phyloP scores from a whole-genome alignment of 1,140 invertebrate species.

The Formica exsecta region DNA sequence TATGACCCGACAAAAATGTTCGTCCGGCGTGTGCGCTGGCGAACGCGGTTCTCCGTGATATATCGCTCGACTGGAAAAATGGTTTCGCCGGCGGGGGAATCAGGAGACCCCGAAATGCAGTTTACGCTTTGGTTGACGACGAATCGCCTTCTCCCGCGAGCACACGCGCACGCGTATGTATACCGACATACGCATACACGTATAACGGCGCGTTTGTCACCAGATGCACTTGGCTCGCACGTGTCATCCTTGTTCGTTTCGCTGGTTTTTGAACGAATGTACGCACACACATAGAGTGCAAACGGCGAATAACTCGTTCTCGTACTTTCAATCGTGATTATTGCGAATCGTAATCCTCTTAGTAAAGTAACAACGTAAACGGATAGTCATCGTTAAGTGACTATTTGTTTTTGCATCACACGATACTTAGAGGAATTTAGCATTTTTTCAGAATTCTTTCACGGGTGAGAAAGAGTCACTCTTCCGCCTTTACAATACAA shows the following conservation, averaged over 20 bases:
- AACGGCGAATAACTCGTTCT: background rate
- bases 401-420: background rate
- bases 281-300: background rate
- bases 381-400: background rate
- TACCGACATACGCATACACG: too few relatives aligned
- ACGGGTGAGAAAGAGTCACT: slow-evolving; percentile 35
- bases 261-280: slow-evolving; percentile 13
- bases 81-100: slow-evolving; percentile 54
- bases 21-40: slow-evolving; percentile 52
- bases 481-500: slow-evolving; percentile 16
- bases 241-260: slow-evolving; percentile 21
- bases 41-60: slow-evolving; percentile 68
- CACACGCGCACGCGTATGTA: background rate
- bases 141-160: slow-evolving; percentile 64
- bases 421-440: background rate
- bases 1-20: slow-evolving; percentile 64
- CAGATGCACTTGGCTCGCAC: slow-evolving; percentile 56
- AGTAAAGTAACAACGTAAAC: slow-evolving; percentile 1
- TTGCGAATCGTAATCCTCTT: background rate
- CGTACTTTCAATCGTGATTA: slow-evolving; percentile 10
- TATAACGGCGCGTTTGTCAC: slow-evolving; percentile 61
- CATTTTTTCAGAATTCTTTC: slow-evolving; percentile 21
- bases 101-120: slow-evolving; percentile 72
- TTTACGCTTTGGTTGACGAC: slow-evolving; percentile 76
- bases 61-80: slow-evolving; percentile 73